Evolutionary conservation across 2,797 vertebrate species (phyloP), one percentile per base, ranked within the genome.

Genomic region (Spatula clypeata): DNA sequence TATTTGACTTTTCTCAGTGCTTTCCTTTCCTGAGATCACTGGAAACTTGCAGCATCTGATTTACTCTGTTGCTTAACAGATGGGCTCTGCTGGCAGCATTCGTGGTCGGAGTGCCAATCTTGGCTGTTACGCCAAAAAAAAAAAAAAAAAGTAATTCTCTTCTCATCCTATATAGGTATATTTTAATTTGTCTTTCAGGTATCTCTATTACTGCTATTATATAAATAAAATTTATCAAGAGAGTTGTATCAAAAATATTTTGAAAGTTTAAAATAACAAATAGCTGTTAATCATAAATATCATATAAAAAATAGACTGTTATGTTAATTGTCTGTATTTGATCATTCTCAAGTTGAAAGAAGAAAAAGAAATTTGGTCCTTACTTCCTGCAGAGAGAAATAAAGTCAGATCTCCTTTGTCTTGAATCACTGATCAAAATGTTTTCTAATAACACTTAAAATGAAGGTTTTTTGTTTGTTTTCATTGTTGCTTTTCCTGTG

Each of bases 81-180:
- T 94, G 94, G 92, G 42, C 53, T 94, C 69, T 95, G 91, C 65
- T 96, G 91, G 94, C 86, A 94, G 34, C 31, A 72, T 92, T 71
- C 70, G 71, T 90, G 86, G 75, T 90, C 67, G 61, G 81, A 60
- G n/a, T 75, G 70, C 73, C 76, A 45, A 42, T 93, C 86, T 62
- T 87, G 70, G 74, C 45, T 82, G 79, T 26, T 67, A 18, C 0
- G 1, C 75, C 90, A 76, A 91, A 76, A 87, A 76, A 87, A 87
- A 90, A 87, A 13, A 14, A 40, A 85, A 87, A 88, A 91, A 74
- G 61, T 69, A 90, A 72, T 74, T 90, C 40, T 73, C 49, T 82
- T 88, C 88, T 95, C 90, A 96, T 77, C 90, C 91, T 86, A 40
- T 17, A 29, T 2, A 74, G 9, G 42, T 26, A 49, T 24, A 49